Conservation (phyloP, 1,140 invertebrate genomes). For the Reticulitermes speratus region DNA sequence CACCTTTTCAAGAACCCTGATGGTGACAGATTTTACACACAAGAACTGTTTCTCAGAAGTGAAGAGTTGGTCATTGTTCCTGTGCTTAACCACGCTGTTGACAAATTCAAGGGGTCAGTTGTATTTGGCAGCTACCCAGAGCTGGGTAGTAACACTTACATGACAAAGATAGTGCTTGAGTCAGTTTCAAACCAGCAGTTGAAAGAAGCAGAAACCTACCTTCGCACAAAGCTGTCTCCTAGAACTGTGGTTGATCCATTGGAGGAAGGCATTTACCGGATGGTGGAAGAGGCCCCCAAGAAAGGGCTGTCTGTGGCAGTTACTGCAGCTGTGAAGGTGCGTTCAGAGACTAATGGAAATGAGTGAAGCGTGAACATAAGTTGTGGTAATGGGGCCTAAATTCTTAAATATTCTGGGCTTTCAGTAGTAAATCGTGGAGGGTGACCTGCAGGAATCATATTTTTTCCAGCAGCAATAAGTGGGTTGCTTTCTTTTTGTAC, state of each 20-base stretch:
- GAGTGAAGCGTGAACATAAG: conserved; percentile 12
- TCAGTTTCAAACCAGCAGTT: conserved; percentile 37
- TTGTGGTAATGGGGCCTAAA: background rate
- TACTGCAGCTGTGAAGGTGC: background rate
- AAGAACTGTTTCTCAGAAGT: conserved; percentile 53
- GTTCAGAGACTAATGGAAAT: background rate
- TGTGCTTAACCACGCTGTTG: conserved; percentile 54
- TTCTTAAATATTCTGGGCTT: too few relatives aligned
- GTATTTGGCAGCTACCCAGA: conserved; percentile 70
- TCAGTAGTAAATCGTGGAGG: too few relatives aligned
- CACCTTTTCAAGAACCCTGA: conserved; percentile 38
- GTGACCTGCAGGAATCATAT: too few relatives aligned
- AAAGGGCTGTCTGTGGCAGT: background rate
- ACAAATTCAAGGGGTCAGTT: conserved; percentile 54
- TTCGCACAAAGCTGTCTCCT: background rate
- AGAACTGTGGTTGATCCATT: conserved; percentile 1
- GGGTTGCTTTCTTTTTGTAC: too few relatives aligned
- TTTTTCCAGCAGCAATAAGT: too few relatives aligned
- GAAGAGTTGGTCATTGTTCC: conserved; percentile 59
- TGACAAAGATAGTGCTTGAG: conserved; percentile 53
- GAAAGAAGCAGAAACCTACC: conserved; percentile 22
- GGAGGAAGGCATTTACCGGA: background rate
- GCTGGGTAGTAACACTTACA: conserved; percentile 47
- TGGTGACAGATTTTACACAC: conserved; percentile 44
- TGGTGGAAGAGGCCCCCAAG: background rate